Conservation (phyloP, 2,888 invertebrate species). For the Falcaria lacertinaria region DNA sequence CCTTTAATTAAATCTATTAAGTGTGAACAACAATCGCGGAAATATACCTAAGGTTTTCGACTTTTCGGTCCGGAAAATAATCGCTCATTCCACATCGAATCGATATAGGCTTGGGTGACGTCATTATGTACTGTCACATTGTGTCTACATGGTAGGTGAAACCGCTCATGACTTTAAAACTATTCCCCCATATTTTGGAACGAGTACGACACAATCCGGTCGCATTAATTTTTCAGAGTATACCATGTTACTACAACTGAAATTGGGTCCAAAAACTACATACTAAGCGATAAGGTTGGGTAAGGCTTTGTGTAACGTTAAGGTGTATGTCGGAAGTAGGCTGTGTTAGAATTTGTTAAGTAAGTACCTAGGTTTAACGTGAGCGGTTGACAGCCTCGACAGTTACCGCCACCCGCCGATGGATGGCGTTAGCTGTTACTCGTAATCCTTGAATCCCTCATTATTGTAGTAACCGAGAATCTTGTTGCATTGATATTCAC, state of each 20-base stretch:
- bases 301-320: too few relatives aligned
- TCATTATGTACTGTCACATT: neutral
- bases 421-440: slow-evolving; percentile 40
- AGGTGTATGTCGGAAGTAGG: slow-evolving; percentile 42
- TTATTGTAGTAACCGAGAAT: neutral
- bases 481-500: neutral
- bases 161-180: too few relatives aligned
- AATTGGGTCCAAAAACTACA: slow-evolving; percentile 41
- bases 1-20: too few relatives aligned
- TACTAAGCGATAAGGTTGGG: too few relatives aligned
- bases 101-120: neutral
- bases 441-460: neutral
- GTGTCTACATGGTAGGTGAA: neutral
- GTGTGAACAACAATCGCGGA: too few relatives aligned
- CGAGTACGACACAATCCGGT: slow-evolving; percentile 11
- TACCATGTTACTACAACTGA: slow-evolving; percentile 26
- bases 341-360: slow-evolving; percentile 31
- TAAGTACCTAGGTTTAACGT: slow-evolving; percentile 4
- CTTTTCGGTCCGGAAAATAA: too few relatives aligned
- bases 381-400: slow-evolving; percentile 4
- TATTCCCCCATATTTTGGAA: neutral
- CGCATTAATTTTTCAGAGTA: slow-evolving; percentile 39
- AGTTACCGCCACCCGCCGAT: slow-evolving; percentile 34
- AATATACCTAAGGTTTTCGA: too few relatives aligned
- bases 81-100: neutral